phyloP scores from a whole-genome alignment of 2,113 vertebrate species.

The Picathartes gymnocephalus region DNA sequence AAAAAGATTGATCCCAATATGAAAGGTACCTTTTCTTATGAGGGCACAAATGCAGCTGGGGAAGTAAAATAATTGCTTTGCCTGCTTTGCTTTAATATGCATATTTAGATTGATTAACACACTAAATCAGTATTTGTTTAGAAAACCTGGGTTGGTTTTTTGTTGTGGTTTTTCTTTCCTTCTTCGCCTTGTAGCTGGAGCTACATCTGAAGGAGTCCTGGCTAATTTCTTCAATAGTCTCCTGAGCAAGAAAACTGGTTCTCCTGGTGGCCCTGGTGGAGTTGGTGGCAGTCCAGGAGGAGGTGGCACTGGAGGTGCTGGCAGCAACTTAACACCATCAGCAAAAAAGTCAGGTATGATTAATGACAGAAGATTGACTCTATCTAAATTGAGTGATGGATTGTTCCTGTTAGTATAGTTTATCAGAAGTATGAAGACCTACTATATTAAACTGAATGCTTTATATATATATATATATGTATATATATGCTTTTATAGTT shows the following conservation, averaged over 20 bases:
- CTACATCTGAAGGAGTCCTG: constrained; percentile 96
- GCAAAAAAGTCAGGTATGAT: constrained; percentile 92
- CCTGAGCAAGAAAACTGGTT: constrained; percentile 95
- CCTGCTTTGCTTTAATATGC: neutral
- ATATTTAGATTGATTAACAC: neutral
- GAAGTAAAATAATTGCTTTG: neutral
- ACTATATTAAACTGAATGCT: neutral
- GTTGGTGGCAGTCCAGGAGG: constrained; percentile 76
- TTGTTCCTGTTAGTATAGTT: neutral
- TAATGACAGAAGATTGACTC: neutral
- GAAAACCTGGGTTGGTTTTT: neutral
- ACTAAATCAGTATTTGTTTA: neutral
- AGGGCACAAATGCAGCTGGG: neutral
- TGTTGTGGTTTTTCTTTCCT: neutral
- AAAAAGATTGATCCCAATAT: constrained; percentile 86
- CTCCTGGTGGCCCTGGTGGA: constrained; percentile 82
- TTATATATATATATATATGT: no score
- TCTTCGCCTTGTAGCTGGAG: constrained; percentile 76
- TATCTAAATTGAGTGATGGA: neutral
- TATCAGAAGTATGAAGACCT: neutral
- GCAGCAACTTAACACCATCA: constrained; percentile 85
- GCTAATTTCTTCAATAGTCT: constrained; percentile 99
- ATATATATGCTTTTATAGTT: neutral
- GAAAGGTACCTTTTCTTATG: constrained; percentile 73
- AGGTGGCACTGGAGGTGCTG: constrained; percentile 70